Percentiles rank a stretch among this genome's conserved stretches.
phyloP scores from a whole-genome alignment of 2,888 invertebrate genomes.

The Drosophila siamana region DNA sequence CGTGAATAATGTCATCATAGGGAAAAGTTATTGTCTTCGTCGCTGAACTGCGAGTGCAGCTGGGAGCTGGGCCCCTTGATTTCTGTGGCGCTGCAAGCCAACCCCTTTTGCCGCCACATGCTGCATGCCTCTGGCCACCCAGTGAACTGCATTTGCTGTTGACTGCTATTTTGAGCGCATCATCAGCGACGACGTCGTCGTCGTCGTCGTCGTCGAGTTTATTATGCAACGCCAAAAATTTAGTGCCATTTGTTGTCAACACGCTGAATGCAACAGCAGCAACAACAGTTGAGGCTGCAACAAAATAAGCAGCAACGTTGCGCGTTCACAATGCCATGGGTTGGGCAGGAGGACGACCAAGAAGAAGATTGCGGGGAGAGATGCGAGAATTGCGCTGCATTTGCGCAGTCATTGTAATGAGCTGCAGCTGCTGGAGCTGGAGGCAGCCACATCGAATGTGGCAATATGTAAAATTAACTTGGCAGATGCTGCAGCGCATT shows the following conservation, averaged over 20 bases:
- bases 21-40: conserved; percentile 74
- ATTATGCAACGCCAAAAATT: conserved; percentile 78
- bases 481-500: conserved; percentile 38
- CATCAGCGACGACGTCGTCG: conserved; percentile 58
- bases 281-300: conserved; percentile 12
- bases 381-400: conserved; percentile 59
- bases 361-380: background rate
- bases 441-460: conserved; percentile 52
- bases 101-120: background rate
- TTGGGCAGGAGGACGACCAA: background rate
- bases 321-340: conserved; percentile 49
- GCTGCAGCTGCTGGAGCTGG: conserved; percentile 24
- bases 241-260: conserved; percentile 80
- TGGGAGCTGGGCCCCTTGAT: conserved; percentile 34
- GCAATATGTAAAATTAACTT: conserved; percentile 72
- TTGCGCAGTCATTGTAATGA: conserved; percentile 78
- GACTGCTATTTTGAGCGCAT: conserved; percentile 57
- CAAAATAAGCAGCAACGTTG: conserved; percentile 52
- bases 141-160: conserved; percentile 23
- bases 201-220: conserved; percentile 51
- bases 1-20: conserved; percentile 75
- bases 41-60: conserved; percentile 53
- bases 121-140: conserved; percentile 2
- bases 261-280: conserved; percentile 64
- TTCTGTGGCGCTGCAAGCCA: conserved; percentile 6